Percentiles rank a stretch among this genome's conserved stretches.
Evolutionary conservation across 2,113 vertebrate species (phyloP).

Genomic region (Tilapia sparmanii): DNA sequence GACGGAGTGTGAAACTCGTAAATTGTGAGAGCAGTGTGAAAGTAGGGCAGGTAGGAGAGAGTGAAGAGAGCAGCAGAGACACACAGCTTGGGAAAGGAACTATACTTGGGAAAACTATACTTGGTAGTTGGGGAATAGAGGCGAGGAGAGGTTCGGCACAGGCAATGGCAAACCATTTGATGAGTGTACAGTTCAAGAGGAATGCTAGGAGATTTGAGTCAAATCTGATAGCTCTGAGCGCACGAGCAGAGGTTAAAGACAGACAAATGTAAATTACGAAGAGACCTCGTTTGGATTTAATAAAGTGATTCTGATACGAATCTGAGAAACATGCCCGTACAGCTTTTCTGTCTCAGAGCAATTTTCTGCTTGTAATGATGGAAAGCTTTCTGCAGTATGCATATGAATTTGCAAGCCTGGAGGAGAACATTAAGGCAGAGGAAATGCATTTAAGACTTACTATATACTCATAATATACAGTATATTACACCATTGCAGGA

Average conservation of each 20-base stretch:
- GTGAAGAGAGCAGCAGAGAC: slow-evolving; percentile 28
- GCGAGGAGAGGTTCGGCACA: not conserved
- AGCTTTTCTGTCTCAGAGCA: not conserved
- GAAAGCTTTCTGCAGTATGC: not conserved
- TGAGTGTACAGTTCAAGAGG: not conserved
- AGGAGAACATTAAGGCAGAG: not conserved
- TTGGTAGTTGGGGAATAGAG: slow-evolving; percentile 28
- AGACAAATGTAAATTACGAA: not conserved
- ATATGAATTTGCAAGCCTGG: not conserved
- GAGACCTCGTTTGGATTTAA: not conserved
- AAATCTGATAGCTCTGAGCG: not conserved
- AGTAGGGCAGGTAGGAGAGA: slow-evolving; percentile 62
- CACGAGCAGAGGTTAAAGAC: not conserved
- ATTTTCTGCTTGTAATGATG: not conserved
- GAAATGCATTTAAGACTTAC: not conserved
- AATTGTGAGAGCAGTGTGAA: slow-evolving; percentile 45
- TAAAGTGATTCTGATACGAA: not conserved
- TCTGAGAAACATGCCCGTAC: not conserved
- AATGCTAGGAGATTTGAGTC: not conserved
- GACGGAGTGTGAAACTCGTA: slow-evolving; percentile 37
- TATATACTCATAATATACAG: not conserved
- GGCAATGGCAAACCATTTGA: not conserved
- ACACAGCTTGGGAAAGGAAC: slow-evolving; percentile 33
- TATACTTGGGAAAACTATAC: slow-evolving; percentile 58
- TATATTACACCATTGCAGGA: not conserved